Evolutionary conservation across 2,797 vertebrate genomes (phyloP).

Genomic region (Schizothorax lantsangensis): DNA sequence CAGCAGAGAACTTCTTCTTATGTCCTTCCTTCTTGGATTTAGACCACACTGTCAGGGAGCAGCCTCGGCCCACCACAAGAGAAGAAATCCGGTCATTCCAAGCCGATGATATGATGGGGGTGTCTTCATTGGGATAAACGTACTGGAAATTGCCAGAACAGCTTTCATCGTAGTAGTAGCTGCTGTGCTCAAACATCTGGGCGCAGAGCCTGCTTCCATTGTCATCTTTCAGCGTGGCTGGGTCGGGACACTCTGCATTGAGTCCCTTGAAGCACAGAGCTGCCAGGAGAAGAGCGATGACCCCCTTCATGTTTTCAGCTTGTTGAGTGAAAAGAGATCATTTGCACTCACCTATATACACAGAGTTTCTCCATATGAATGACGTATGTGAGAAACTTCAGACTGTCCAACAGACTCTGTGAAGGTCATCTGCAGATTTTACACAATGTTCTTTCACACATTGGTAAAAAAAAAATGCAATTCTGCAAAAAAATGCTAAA

Average conservation of each 20-base stretch:
- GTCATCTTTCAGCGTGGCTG: background rate
- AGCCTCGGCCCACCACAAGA: constrained; percentile 74
- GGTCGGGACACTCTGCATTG: constrained; percentile 68
- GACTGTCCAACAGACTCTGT: constrained; percentile 21
- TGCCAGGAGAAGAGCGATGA: constrained; percentile 49
- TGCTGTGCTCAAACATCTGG: constrained; percentile 72
- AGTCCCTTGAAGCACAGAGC: constrained; percentile 53
- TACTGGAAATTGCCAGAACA: constrained; percentile 65
- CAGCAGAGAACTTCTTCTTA: constrained; percentile 52
- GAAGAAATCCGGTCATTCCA: constrained; percentile 73
- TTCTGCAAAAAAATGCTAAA: background rate
- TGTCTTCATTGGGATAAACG: constrained; percentile 53
- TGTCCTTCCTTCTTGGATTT: constrained; percentile 65
- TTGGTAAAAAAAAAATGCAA: background rate
- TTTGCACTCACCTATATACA: constrained; percentile 39
- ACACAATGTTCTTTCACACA: background rate
- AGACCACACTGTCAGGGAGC: constrained; percentile 77
- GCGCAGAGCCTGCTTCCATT: constrained; percentile 74
- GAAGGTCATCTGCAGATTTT: constrained; percentile 25
- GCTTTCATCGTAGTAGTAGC: constrained; percentile 77
- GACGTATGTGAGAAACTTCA: constrained; percentile 26
- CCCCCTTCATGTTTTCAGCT: constrained; percentile 58
- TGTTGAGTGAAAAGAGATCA: background rate
- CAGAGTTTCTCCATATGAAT: background rate
- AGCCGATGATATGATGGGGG: constrained; percentile 67